Evolutionary conservation across 1,140 invertebrate genomes (phyloP).

Genomic region (Bradysia coprophila): DNA sequence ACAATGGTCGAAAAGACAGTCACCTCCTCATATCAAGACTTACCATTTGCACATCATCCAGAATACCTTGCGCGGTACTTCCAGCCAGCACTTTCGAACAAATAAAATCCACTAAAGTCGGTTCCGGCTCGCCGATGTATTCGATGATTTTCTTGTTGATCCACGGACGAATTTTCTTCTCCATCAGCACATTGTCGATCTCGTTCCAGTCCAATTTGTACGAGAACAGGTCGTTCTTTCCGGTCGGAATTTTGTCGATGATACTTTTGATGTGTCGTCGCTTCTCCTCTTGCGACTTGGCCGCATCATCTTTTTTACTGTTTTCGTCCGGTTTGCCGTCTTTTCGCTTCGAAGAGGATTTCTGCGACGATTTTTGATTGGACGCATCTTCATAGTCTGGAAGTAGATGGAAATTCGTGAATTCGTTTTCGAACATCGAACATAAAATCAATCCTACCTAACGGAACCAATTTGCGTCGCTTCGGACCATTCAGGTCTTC

Average conservation of each 20-base stretch:
- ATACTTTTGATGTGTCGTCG: conserved; percentile 88
- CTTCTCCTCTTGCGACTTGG: conserved; percentile 82
- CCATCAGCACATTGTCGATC: conserved; percentile 63
- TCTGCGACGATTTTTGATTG: neutral
- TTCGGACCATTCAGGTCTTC: conserved; percentile 42
- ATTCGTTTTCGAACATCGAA: neutral
- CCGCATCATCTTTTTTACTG: conserved; percentile 42
- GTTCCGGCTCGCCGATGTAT: conserved; percentile 98
- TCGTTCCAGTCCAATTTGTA: conserved; percentile 82
- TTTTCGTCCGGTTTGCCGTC: conserved; percentile 25
- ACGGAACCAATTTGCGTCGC: conserved; percentile 67
- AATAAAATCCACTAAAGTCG: conserved; percentile 96
- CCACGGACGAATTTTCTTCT: conserved; percentile 94
- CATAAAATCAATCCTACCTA: conserved; percentile 30
- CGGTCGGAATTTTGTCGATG: conserved; percentile 96
- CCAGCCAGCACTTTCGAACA: conserved; percentile 92
- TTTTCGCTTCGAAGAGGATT: conserved; percentile 16
- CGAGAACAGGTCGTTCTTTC: conserved; percentile 87
- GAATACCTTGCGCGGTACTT: conserved; percentile 79
- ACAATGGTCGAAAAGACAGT: too few relatives aligned
- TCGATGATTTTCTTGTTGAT: conserved; percentile 99
- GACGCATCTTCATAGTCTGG: conserved; percentile 39
- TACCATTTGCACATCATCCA: conserved; percentile 98
- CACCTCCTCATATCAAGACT: too few relatives aligned
- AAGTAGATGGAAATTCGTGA: conserved; percentile 5